Conservation (phyloP, 2,797 vertebrate species). For the Capromys pilorides region DNA sequence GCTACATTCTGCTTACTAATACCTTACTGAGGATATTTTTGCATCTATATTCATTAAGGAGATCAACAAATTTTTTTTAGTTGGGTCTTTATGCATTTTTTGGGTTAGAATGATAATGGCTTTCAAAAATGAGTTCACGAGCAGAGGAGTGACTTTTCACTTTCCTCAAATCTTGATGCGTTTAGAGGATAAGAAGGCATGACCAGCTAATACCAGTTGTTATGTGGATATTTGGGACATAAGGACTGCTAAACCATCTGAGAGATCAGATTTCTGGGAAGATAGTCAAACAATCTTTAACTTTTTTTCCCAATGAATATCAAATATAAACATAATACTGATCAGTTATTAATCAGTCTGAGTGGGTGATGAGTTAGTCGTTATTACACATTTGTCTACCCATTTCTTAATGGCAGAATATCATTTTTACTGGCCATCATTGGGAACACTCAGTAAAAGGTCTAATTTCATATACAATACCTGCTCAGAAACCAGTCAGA, state of each 20-base stretch:
- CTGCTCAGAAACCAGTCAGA: background rate
- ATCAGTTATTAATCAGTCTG: background rate
- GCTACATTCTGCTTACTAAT: too few species aligned
- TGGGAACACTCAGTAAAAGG: background rate
- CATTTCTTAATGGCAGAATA: background rate
- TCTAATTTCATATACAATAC: background rate
- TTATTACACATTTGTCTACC: background rate
- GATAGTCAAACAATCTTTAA: background rate
- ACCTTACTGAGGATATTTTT: too few species aligned
- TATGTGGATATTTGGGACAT: background rate
- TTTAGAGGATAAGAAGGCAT: background rate
- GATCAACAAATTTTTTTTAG: background rate
- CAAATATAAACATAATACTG: background rate
- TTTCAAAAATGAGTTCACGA: background rate
- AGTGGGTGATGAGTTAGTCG: background rate
- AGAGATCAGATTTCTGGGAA: background rate
- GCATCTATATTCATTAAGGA: background rate
- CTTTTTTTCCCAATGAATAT: background rate
- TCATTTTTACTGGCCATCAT: background rate
- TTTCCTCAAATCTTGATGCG: background rate
- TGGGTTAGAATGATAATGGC: background rate
- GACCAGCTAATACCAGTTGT: background rate
- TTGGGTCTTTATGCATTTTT: background rate
- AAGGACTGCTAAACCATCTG: background rate
- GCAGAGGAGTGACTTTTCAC: background rate